These are phyloP conservation scores for Hylyphantes graminicola DNA, from an alignment of 1,140 invertebrate species.

Conservation along the genomic window DNA sequence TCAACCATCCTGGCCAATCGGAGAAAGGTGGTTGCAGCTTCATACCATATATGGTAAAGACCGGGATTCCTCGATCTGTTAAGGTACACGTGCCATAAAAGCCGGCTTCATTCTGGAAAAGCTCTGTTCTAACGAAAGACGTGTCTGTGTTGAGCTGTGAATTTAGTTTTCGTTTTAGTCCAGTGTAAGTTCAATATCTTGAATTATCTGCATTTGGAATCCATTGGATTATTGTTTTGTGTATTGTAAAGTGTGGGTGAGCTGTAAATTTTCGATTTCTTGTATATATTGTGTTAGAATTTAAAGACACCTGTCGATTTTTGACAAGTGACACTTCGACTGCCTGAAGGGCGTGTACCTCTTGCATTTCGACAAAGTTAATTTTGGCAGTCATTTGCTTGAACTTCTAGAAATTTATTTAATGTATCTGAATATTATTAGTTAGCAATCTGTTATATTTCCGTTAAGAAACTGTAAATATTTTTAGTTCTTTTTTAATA, in stretches of 20 bases:
- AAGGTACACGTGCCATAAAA: slow-evolving; percentile 58
- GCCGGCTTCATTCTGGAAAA: slow-evolving; percentile 39
- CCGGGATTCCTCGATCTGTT: slow-evolving; percentile 20
- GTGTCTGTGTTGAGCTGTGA: slow-evolving; percentile 8
- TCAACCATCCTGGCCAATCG: slow-evolving; percentile 32
- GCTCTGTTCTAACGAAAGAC: slow-evolving; percentile 29
- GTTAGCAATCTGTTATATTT: too few relatives aligned
- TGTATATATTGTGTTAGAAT: background rate
- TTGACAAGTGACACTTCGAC: slow-evolving; percentile 16
- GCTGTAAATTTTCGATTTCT: background rate
- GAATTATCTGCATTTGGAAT: slow-evolving; percentile 46
- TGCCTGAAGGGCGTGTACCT: slow-evolving; percentile 27
- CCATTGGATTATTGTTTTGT: slow-evolving; percentile 17
- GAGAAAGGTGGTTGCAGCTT: slow-evolving; percentile 49
- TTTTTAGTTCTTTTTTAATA: too few relatives aligned
- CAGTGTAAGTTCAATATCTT: slow-evolving; percentile 36
- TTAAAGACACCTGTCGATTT: background rate
- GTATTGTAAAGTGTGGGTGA: slow-evolving; percentile 30
- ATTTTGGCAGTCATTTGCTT: background rate
- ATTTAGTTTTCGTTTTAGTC: slow-evolving; percentile 20
- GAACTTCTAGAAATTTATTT: background rate
- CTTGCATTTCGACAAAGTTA: background rate
- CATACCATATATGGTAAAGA: slow-evolving; percentile 58
- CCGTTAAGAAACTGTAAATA: too few relatives aligned
- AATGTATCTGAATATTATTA: too few relatives aligned